These are phyloP conservation scores for Diadophis punctatus DNA, from an alignment of 2,113 vertebrate genomes.

Conservation along the genomic window DNA sequence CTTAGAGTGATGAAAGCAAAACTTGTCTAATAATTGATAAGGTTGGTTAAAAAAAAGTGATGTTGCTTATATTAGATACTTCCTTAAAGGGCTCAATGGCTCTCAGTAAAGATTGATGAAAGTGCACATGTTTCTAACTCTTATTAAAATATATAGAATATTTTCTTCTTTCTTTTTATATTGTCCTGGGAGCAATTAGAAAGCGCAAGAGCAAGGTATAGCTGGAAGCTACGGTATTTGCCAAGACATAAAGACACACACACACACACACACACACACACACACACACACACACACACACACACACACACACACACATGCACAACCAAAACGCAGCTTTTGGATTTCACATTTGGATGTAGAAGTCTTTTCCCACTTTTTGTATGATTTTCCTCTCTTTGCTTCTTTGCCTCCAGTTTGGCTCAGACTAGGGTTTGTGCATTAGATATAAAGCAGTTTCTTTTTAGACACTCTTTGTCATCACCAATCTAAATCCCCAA, in stretches of 20 bases:
- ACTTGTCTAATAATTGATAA: background rate
- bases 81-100: background rate
- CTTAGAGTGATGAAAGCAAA: background rate
- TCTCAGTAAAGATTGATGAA: background rate
- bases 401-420: background rate
- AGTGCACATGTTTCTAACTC: background rate
- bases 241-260: background rate
- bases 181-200: background rate
- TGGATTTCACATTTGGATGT: background rate
- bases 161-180: background rate
- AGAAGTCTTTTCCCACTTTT: background rate
- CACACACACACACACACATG: background rate
- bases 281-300: background rate
- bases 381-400: background rate
- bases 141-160: background rate
- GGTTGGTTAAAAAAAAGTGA: background rate
- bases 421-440: background rate
- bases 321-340: background rate
- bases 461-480: background rate
- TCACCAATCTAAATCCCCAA: constrained; percentile 27
- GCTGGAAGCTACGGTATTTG: background rate
- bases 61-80: background rate
- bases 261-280: background rate
- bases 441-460: background rate
- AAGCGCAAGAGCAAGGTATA: background rate